These are phyloP conservation scores for Hermaeophaga mercurialis DNA, from an alignment of 2,888 invertebrate genomes.

Conservation along the genomic window DNA sequence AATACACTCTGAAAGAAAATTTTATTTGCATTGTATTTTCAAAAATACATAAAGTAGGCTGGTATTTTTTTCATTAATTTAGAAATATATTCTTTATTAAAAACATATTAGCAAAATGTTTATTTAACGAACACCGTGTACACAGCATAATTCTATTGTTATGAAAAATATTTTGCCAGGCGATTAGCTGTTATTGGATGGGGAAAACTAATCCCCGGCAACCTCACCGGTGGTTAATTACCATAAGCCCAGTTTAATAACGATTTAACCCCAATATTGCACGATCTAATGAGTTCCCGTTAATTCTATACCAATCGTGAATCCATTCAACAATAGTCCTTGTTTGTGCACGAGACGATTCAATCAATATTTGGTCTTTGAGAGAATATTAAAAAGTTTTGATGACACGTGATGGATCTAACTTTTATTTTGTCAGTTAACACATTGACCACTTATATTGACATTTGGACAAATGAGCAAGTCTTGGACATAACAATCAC, in stretches of 20 bases:
- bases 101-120: no score
- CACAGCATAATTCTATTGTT: constrained; percentile 16
- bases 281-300: constrained; percentile 25
- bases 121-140: background rate
- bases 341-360: constrained; percentile 17
- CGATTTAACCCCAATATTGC: constrained; percentile 30
- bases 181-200: constrained; percentile 9
- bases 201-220: constrained; percentile 16
- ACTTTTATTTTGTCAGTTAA: no score
- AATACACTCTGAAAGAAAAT: no score
- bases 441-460: no score
- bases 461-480: no score
- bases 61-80: no score
- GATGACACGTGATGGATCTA: no score
- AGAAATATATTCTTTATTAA: no score
- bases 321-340: constrained; percentile 2
- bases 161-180: constrained; percentile 26
- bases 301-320: constrained; percentile 8
- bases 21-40: no score
- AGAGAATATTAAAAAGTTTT: constrained; percentile 21
- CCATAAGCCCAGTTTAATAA: constrained; percentile 32
- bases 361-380: constrained; percentile 25
- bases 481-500: no score
- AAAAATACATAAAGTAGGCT: no score
- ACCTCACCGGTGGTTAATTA: constrained; percentile 27